Evolutionary conservation across 37 sponge, comb jelly and placozoan genomes (phyloP).

Genomic region (Sycon ciliatum): DNA sequence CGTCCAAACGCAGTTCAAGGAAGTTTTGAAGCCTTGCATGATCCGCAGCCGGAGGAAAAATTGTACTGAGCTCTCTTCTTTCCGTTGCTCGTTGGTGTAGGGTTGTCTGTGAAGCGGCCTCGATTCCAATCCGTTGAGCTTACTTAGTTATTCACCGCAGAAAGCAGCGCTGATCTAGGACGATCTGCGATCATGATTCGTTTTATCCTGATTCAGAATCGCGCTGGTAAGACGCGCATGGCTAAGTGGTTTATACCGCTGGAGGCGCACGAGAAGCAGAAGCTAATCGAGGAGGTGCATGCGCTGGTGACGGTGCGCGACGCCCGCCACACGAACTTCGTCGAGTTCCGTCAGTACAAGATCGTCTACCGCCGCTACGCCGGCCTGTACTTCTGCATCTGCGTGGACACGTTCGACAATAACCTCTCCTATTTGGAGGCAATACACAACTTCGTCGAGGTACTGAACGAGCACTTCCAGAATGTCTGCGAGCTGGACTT

Average conservation of each 20-base stretch:
- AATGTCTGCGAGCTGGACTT: slow-evolving; percentile 98
- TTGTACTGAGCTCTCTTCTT: no score
- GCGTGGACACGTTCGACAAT: slow-evolving; percentile 90
- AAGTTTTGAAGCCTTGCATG: no score
- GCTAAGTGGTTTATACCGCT: slow-evolving; percentile 99
- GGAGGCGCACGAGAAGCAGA: slow-evolving; percentile 98
- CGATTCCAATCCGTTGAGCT: no score
- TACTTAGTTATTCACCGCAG: no score
- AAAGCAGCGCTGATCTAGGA: no score
- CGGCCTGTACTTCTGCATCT: slow-evolving; percentile 97
- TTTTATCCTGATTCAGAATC: slow-evolving; percentile 96
- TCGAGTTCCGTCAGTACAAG: slow-evolving; percentile 94
- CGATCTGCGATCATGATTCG: slow-evolving; percentile 76
- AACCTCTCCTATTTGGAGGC: slow-evolving; percentile 93
- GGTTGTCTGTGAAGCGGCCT: no score
- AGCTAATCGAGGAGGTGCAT: slow-evolving; percentile 98
- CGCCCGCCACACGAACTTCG: slow-evolving; percentile 98
- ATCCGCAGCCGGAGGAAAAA: no score
- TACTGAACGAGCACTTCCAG: slow-evolving; percentile 95
- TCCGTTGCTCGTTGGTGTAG: no score
- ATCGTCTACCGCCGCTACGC: slow-evolving; percentile 94
- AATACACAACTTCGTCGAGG: slow-evolving; percentile 99
- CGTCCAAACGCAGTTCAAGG: no score
- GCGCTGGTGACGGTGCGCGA: slow-evolving; percentile 96
- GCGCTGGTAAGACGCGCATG: slow-evolving; percentile 96